Base-by-base conservation (phyloP, 2,888 invertebrate genomes). In the Hedychridium roseum region DNA sequence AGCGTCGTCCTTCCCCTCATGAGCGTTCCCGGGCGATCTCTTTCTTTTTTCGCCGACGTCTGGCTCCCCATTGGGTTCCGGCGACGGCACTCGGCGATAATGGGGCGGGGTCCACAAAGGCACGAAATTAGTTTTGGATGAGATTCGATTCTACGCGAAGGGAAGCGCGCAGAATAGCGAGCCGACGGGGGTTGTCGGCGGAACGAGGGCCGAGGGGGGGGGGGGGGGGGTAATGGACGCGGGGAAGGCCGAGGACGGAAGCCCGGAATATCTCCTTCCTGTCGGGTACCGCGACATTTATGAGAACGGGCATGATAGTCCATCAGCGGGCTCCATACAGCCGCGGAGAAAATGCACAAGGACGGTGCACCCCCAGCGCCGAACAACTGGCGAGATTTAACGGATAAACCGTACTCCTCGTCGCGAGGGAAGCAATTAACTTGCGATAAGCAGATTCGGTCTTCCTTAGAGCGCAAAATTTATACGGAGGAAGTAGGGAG, bases 71-170 rank as follows among this genome's bases (percentile, higher is more conserved):
- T 23, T 23, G 23, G 5, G 4, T 23, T 23, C 9, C 23, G 23
- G 23, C 9, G 4, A 6, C 9, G 5, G 23, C 23, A 7, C 31
- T 30, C 5, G 31, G 52, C 60, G 64, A 52, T 66, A 63, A 66
- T 63, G 60, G 60, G 57, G 64, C 50, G 51, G n/a, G 43, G 64
- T 64, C 66, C 66, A 73, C 75, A 73, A 72, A 74, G 70, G 72
- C 68, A 62, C 67, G 65, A 74, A 74, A 74, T 76, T 76, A 75
- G 74, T 75, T 74, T 74, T 69, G 64, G 64, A 60, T 65, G 70
- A 70, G 71, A 75, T 69, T 75, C 66, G 66, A 74, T 73, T 73
- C 67, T 61, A 44, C 45, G 43, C 40, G 56, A 50, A 49, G 46
- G 50, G 46, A 48, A n/a, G n/a, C n/a, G n/a, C n/a, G n/a, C n/a